These are phyloP conservation scores for Tichodroma muraria DNA, from an alignment of 2,113 vertebrate genomes.

Conservation along the genomic window DNA sequence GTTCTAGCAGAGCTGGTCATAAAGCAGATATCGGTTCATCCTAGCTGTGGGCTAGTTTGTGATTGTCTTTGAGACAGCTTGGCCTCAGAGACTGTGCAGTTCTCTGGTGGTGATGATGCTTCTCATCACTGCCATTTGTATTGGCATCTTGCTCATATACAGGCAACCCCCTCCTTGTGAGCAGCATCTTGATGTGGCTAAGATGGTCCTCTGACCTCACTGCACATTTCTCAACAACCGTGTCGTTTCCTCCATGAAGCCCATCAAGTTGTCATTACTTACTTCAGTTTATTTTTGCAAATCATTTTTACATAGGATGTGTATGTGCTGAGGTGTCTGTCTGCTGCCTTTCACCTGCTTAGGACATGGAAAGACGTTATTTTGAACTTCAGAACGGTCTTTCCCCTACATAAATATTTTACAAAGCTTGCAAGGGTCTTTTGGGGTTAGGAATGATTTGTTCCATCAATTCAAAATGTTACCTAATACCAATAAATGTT, in stretches of 20 bases:
- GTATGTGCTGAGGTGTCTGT: background rate
- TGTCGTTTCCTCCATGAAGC: background rate
- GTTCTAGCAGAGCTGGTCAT: background rate
- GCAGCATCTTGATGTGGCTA: background rate
- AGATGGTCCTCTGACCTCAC: background rate
- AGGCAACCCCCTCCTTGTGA: background rate
- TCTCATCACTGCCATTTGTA: background rate
- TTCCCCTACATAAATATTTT: slow-evolving; percentile 7
- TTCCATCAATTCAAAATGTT: background rate
- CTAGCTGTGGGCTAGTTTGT: background rate
- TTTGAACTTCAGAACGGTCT: background rate
- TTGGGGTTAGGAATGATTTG: slow-evolving; percentile 14
- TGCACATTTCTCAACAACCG: background rate
- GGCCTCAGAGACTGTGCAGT: background rate
- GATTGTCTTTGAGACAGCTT: background rate
- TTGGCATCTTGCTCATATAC: background rate
- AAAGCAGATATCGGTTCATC: background rate
- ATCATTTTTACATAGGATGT: background rate
- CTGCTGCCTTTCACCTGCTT: slow-evolving; percentile 20
- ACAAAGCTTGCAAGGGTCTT: background rate
- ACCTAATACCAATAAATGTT: slow-evolving; percentile 48
- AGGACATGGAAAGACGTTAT: background rate
- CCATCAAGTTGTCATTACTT: slow-evolving; percentile 35
- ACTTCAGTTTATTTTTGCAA: slow-evolving; percentile 10
- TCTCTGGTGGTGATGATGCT: background rate